A percentile compares a stretch with the other conserved stretches of the same genome.
Evolutionary conservation across 2,797 vertebrate genomes (phyloP).

Genomic region (Paratrypauchen microcephalus): DNA sequence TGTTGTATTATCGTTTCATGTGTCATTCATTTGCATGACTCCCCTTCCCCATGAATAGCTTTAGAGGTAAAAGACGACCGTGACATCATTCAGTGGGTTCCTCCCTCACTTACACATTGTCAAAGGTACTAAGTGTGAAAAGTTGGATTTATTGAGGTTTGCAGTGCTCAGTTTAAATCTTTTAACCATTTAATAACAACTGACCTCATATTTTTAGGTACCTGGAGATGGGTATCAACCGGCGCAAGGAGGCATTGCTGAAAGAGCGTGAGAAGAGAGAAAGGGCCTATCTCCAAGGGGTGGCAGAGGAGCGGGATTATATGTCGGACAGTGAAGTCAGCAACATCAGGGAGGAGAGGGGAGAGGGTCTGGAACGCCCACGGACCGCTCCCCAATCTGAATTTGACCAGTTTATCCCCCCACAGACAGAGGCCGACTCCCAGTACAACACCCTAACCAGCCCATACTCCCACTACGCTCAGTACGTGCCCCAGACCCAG

Average conservation of each 20-base stretch:
- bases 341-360: constrained; percentile 88
- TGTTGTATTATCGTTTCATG: not conserved
- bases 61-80: constrained; percentile 77
- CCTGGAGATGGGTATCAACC: constrained; percentile 98
- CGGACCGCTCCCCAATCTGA: constrained; percentile 95
- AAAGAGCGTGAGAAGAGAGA: constrained; percentile 98
- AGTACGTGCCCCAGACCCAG: constrained; percentile 91
- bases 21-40: constrained; percentile 58
- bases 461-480: constrained; percentile 90
- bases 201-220: constrained; percentile 75
- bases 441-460: constrained; percentile 91
- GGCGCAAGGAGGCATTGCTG: constrained; percentile 94
- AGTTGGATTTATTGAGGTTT: constrained; percentile 33
- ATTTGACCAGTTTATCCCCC: constrained; percentile 93
- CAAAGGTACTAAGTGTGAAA: constrained; percentile 76
- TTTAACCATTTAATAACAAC: constrained; percentile 17
- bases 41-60: constrained; percentile 65
- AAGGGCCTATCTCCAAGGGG: constrained; percentile 96
- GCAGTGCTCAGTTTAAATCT: constrained; percentile 12
- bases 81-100: constrained; percentile 73
- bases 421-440: constrained; percentile 92
- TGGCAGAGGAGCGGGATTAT: constrained; percentile 98
- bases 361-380: constrained; percentile 90
- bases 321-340: constrained; percentile 99
- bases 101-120: constrained; percentile 71